A percentile compares a stretch with the other conserved stretches of the same genome.
These are phyloP conservation scores for Drosophila takahashii DNA, from an alignment of 1,140 invertebrate genomes.

Conservation along the genomic window DNA sequence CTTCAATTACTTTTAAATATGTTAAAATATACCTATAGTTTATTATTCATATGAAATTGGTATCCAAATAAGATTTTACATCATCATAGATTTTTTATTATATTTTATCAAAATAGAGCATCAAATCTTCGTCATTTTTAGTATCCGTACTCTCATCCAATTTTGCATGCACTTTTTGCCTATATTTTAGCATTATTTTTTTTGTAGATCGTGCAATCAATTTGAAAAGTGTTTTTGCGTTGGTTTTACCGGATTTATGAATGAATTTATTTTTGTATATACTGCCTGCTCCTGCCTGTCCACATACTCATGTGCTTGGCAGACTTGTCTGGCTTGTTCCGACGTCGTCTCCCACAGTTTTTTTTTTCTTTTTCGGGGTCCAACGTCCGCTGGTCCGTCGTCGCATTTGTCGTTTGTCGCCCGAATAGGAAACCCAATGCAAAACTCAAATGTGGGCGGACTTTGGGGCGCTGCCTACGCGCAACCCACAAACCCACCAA, in stretches of 20 bases:
- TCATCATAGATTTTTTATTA: no score
- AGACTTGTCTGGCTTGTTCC: conserved; percentile 75
- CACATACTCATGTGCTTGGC: conserved; percentile 43
- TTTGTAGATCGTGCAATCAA: conserved; percentile 73
- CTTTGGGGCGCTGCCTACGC: conserved; percentile 70
- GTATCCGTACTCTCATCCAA: conserved; percentile 5
- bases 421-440: conserved; percentile 72
- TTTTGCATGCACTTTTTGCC: conserved; percentile 42
- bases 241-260: conserved; percentile 83
- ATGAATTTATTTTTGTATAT: conserved; percentile 80
- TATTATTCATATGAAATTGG: no score
- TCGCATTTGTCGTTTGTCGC: conserved; percentile 81
- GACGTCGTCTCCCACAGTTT: conserved; percentile 44
- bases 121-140: neutral
- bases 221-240: conserved; percentile 78
- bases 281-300: conserved; percentile 28
- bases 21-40: no score
- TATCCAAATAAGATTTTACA: no score
- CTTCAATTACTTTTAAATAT: no score
- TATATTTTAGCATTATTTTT: conserved; percentile 43
- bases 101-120: conserved; percentile 5
- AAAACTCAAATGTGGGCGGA: conserved; percentile 66
- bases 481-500: conserved; percentile 71
- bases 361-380: conserved; percentile 37
- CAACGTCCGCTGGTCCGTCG: conserved; percentile 50